These are phyloP conservation scores for Dromiciops gliroides DNA, from an alignment of 2,113 vertebrate species.

Conservation along the genomic window DNA sequence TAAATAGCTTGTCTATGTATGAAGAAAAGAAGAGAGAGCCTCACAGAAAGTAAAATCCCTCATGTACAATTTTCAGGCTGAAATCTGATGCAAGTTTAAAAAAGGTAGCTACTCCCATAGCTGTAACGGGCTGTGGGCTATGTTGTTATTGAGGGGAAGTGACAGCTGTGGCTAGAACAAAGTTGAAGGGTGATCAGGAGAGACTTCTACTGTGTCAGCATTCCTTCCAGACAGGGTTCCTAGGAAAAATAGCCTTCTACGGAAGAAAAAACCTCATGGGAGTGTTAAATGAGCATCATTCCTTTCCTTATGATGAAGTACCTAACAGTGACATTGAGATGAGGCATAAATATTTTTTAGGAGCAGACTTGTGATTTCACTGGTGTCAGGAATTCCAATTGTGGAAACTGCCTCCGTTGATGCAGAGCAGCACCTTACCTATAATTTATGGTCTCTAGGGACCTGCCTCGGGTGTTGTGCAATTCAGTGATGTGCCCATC, in stretches of 20 bases:
- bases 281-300: slow-evolving; percentile 22
- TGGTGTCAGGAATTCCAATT: neutral
- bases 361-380: neutral
- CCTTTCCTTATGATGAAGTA: neutral
- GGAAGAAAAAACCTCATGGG: slow-evolving; percentile 22
- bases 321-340: slow-evolving; percentile 3
- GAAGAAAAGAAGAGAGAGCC: slow-evolving; percentile 9
- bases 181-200: slow-evolving; percentile 26
- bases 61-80: neutral
- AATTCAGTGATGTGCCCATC: neutral
- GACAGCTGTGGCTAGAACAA: slow-evolving; percentile 45
- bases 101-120: slow-evolving; percentile 27
- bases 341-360: slow-evolving; percentile 1
- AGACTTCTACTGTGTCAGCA: neutral
- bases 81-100: neutral
- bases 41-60: slow-evolving; percentile 25
- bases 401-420: neutral
- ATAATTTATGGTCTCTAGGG: neutral
- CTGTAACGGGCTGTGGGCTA: slow-evolving; percentile 1
- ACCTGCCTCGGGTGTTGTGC: neutral
- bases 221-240: neutral
- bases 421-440: neutral
- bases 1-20: neutral
- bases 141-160: slow-evolving; percentile 5
- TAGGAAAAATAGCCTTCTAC: neutral